phyloP scores from a whole-genome alignment of 2,797 vertebrate species.

The Amphiprion clarkii region DNA sequence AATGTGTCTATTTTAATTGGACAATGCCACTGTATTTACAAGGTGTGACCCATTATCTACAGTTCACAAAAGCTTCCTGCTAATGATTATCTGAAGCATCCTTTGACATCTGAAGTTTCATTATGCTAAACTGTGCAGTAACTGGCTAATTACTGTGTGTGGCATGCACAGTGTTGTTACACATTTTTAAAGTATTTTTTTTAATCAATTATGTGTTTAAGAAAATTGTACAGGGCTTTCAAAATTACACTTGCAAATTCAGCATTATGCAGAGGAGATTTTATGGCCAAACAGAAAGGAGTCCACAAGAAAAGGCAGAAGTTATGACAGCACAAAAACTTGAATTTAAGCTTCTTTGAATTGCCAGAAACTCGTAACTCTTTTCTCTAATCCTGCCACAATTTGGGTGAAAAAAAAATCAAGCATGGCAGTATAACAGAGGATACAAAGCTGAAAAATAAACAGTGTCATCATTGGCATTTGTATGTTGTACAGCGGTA shows the following conservation, averaged over 20 bases:
- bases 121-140: no score
- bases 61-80: neutral
- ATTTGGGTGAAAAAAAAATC: neutral
- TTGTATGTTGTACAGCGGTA: neutral
- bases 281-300: neutral
- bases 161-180: no score
- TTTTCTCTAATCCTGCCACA: no score
- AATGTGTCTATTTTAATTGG: neutral
- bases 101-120: no score
- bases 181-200: no score
- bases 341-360: neutral
- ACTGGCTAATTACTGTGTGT: no score
- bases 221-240: neutral
- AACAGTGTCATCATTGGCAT: neutral
- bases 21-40: neutral
- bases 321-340: neutral
- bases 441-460: neutral
- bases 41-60: neutral
- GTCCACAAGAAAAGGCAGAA: neutral
- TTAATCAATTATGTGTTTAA: neutral
- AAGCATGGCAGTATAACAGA: neutral
- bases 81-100: neutral
- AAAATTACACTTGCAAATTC: neutral
- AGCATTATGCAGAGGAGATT: neutral
- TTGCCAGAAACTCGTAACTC: neutral